Evolutionary conservation across 2,888 invertebrate species (phyloP).

Genomic region (Caenorhabditis uteleia): DNA sequence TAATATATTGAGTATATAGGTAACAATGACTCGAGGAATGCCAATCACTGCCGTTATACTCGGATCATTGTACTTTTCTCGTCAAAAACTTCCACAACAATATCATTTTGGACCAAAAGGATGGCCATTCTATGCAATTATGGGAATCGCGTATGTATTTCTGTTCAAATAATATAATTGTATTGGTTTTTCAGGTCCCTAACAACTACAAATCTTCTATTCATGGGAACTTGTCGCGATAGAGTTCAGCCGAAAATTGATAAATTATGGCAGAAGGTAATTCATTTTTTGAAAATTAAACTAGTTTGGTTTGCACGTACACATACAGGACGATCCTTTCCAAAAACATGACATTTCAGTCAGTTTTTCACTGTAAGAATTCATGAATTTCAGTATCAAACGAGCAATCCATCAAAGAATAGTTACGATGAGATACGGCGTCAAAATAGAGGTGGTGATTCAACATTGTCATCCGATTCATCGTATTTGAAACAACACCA

Average conservation of each 20-base stretch:
- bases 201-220: slow-evolving; percentile 54
- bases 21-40: slow-evolving; percentile 57
- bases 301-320: too few species aligned
- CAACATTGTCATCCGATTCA: too few species aligned
- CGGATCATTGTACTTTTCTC: slow-evolving; percentile 56
- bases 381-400: slow-evolving; percentile 36
- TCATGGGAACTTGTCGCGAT: slow-evolving; percentile 58
- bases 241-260: slow-evolving; percentile 52
- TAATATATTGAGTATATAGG: slow-evolving; percentile 25
- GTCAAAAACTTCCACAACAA: slow-evolving; percentile 54
- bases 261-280: slow-evolving; percentile 48
- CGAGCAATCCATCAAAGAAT: slow-evolving; percentile 15
- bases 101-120: slow-evolving; percentile 64
- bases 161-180: background rate
- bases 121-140: slow-evolving; percentile 62
- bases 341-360: background rate
- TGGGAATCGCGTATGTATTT: slow-evolving; percentile 51
- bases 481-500: background rate
- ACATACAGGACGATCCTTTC: too few species aligned
- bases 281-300: too few species aligned
- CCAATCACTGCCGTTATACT: slow-evolving; percentile 56
- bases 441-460: slow-evolving; percentile 27
- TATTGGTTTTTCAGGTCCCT: slow-evolving; percentile 33
- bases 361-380: too few species aligned
- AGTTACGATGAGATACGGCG: slow-evolving; percentile 43